Conservation (phyloP, 1,140 invertebrate genomes). For the Apocrypta bakeri region DNA sequence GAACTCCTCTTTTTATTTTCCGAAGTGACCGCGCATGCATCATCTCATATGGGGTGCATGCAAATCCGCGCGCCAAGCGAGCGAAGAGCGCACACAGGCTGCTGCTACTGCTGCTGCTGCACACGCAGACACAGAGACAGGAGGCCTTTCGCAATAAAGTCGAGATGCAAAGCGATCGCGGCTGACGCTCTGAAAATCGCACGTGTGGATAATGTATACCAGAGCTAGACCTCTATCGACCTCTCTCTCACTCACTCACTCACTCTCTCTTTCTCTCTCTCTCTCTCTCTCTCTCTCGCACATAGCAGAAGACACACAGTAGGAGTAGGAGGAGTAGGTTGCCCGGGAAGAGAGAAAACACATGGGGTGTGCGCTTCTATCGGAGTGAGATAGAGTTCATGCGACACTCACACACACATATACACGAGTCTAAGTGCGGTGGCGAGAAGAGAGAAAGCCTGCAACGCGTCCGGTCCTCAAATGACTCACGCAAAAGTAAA, state of each 20-base stretch:
- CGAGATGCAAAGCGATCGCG: conserved; percentile 68
- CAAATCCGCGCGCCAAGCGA: conserved; percentile 53
- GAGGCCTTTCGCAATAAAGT: conserved; percentile 66
- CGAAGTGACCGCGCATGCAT: conserved; percentile 43
- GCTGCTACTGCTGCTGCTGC: background rate
- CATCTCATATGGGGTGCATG: conserved; percentile 55
- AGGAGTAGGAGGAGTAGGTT: conserved; percentile 26
- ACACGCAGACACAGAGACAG: background rate
- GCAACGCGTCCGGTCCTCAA: conserved; percentile 68
- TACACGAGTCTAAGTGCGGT: background rate
- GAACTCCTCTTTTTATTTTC: conserved; percentile 38
- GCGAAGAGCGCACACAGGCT: conserved; percentile 52
- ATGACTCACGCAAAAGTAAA: conserved; percentile 81
- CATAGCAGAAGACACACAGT: conserved; percentile 22
- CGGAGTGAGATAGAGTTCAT: conserved; percentile 14
- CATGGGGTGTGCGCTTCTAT: conserved; percentile 13
- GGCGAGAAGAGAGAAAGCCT: background rate
- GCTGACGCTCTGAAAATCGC: conserved; percentile 66
- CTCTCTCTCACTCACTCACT: conserved; percentile 30
- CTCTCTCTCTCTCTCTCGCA: background rate
- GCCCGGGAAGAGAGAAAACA: conserved; percentile 39
- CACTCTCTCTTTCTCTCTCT: background rate
- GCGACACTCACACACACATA: conserved; percentile 16
- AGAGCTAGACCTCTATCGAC: conserved; percentile 50
- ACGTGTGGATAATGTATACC: conserved; percentile 68